Evolutionary conservation across 2,797 vertebrate genomes (phyloP).

Genomic region (Malurus leucopterus): DNA sequence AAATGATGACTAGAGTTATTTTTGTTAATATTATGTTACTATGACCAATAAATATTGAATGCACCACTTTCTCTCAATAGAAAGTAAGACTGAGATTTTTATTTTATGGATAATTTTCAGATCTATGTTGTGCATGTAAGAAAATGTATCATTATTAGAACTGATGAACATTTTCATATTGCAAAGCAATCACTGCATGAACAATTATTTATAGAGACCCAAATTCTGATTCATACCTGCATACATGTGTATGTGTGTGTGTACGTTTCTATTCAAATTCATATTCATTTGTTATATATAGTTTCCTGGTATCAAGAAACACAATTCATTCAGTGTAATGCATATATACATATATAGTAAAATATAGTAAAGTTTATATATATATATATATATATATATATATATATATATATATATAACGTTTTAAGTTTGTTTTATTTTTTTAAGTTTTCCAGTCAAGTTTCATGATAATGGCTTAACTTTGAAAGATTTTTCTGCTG

Average conservation of each 20-base stretch:
- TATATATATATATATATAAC: background rate
- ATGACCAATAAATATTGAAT: background rate
- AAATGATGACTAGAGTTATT: background rate
- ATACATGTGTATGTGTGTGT: accelerated
- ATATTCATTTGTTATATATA: background rate
- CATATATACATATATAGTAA: background rate
- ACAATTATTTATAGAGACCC: background rate
- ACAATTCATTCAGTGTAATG: background rate
- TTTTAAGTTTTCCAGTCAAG: background rate
- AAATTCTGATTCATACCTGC: background rate
- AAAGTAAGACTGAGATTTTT: background rate
- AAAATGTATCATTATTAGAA: background rate
- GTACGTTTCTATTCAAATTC: background rate
- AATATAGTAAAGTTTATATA: background rate
- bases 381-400: background rate
- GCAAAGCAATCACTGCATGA: background rate
- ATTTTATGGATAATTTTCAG: background rate
- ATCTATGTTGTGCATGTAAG: background rate
- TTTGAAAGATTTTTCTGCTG: slow-evolving; percentile 23
- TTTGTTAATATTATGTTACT: background rate
- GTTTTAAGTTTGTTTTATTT: background rate
- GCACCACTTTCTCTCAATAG: background rate
- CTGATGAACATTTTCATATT: background rate
- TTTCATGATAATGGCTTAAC: background rate
- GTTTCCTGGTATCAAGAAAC: background rate